Evolutionary conservation across 2,113 vertebrate genomes (phyloP).

Genomic region (Todiramphus chloris): DNA sequence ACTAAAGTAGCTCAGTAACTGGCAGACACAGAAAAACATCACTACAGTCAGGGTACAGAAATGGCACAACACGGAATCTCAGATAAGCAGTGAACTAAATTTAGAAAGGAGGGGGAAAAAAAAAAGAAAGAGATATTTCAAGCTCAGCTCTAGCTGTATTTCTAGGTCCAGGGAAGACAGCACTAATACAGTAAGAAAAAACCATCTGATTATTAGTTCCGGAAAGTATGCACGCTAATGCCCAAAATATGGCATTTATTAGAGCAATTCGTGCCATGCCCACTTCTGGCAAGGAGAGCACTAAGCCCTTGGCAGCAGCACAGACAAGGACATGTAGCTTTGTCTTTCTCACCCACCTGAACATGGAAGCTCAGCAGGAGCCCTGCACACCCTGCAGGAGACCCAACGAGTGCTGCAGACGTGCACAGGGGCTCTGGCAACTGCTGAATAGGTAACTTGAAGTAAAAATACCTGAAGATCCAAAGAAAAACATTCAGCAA

Average conservation of each 20-base stretch:
- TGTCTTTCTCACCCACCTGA: background rate
- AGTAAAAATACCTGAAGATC: background rate
- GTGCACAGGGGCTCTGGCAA: background rate
- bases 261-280: background rate
- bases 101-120: background rate
- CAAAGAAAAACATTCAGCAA: background rate
- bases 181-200: background rate
- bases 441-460: background rate
- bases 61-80: background rate
- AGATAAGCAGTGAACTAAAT: background rate
- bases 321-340: fast-evolving
- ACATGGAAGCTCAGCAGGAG: background rate
- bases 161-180: background rate
- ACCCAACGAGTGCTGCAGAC: background rate
- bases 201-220: background rate
- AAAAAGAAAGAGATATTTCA: background rate
- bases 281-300: background rate
- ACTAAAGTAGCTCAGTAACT: background rate
- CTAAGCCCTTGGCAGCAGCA: background rate
- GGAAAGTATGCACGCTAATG: background rate
- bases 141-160: background rate
- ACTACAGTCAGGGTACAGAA: background rate
- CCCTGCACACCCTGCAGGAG: background rate
- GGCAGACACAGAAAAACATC: background rate
- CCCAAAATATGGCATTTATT: background rate